Evolutionary conservation across 2,888 invertebrate species (phyloP).

Genomic region (Macaria liturata): DNA sequence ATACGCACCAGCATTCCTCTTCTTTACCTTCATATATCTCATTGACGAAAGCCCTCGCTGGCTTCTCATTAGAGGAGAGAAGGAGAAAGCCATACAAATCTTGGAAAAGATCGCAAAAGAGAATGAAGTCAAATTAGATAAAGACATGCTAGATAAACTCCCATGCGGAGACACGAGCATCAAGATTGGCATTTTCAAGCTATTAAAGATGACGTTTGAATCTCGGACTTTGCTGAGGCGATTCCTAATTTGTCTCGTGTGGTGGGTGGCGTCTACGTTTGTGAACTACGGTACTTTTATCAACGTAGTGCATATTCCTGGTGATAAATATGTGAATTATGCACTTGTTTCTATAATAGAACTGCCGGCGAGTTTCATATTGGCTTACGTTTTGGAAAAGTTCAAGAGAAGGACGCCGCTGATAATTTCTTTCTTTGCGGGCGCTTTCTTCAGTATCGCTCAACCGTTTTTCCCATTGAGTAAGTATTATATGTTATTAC

Average conservation of each 20-base stretch:
- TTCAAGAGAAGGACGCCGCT: constrained; percentile 81
- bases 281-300: constrained; percentile 90
- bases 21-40: constrained; percentile 85
- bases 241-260: constrained; percentile 61
- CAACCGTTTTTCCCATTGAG: constrained; percentile 84
- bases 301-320: constrained; percentile 88
- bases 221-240: constrained; percentile 57
- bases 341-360: constrained; percentile 82
- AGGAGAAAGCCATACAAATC: constrained; percentile 85
- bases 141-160: constrained; percentile 46
- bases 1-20: constrained; percentile 87
- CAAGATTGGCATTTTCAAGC: constrained; percentile 40
- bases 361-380: constrained; percentile 82
- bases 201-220: constrained; percentile 57
- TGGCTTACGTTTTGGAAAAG: constrained; percentile 79
- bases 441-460: constrained; percentile 81
- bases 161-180: constrained; percentile 40
- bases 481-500: constrained; percentile 47
- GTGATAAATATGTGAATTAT: constrained; percentile 90
- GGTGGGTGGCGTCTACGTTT: constrained; percentile 86
- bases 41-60: constrained; percentile 90
- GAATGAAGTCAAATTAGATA: constrained; percentile 58
- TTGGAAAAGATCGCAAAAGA: constrained; percentile 83
- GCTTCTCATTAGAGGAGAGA: constrained; percentile 87
- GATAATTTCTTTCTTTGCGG: constrained; percentile 77